Base-by-base conservation (phyloP, 30 jellyfish, hydroid and myxozoan genomes). In the Haliclystus octoradiatus region DNA sequence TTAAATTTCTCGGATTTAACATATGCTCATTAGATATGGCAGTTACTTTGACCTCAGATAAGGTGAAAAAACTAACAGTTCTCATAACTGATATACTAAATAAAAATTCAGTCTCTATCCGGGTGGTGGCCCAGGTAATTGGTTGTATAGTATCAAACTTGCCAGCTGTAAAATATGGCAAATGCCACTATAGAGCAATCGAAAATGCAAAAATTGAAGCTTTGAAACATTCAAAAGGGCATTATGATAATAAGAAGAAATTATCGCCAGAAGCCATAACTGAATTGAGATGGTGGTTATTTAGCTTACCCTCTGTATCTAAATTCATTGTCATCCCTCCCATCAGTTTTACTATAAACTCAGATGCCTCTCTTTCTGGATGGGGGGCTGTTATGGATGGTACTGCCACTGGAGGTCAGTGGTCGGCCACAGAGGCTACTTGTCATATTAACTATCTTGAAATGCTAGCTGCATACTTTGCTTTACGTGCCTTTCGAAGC, bases 121-220 rank as follows among this genome's bases (percentile, higher is more conserved):
- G 88, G 28, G 88, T 65, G 26, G 77, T 63, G 27, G 86, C 86
- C 0, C 2, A 33, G 49, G 52, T 50, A 12, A 1, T 75, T 22
- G 86, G 86, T 40, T 30, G 51, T 26, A 76, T 76, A 62, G 88
- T 76, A 3, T 65, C 81, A 19, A 34, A 52, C 15, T 51, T 76
- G 53, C 88, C 88, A 1, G 80, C 68, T 2, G 67, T 51, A 30
- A 57, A 50, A 13, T 76, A 26, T 51, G 88, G 80, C 1, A 62
- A 63, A 0, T 2, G 33, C 13, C 63, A 33, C 28, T 74, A 74
- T 49, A n/a, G 85, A 46, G 2, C 22, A 2, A 19, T 74, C 28
- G 85, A 74, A 74, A 34, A 40, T 5, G 77, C 63, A 2, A 74
- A 74, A 63, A 62, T 34, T 12, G 23, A 25, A 23, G 85, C 85